Base-by-base conservation (phyloP, 2,113 vertebrate genomes). In the Thymallus thymallus region DNA sequence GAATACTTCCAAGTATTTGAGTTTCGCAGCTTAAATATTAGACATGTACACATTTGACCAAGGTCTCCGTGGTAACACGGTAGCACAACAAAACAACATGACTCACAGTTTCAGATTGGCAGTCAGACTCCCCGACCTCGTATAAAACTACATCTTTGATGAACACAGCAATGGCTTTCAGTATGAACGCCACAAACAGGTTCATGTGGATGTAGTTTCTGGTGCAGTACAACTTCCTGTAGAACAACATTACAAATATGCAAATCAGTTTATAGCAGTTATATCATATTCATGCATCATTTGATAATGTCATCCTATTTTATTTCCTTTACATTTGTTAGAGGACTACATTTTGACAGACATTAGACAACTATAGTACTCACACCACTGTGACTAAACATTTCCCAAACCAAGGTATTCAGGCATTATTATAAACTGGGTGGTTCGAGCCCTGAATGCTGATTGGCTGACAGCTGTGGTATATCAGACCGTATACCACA, bases 171-270 rank as follows among this genome's bases (percentile, higher is more conserved):
- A 95, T 82, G 1, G 96, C 96, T 84, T 96, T 95, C 89, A 99
- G 93, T 51, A 97, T 95, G 85, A 98, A 97, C 48, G 97, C 97
- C 82, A 95, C 87, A 91, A 98, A 99, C 69, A 98, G 94, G 61
- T 98, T 93, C 90, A 95, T 96, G 81, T 98, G 97, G 85, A 98
- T 98, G 83, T 96, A 97, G 89, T 98, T 99, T 67, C 97, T 91
- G 0, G 97, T 98, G 75, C 97, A 99, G 87, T 95, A 96, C 13
- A 99, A 92, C 85, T 97, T 99, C 89, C 96, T 98, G 89, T 14
- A 30, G 74, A 46, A 81, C 14, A 46, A 69, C 70, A 76, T 3
- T 35, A 18, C 24, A 46, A 51, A 22, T 65, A 41, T 26, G 30
- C 18, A 2, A 2, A 24, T 64, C 29, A 6, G 30, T 24, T 35